Evolutionary conservation across 2,797 vertebrate species (phyloP), one percentile per base, ranked within the genome.

Genomic region (Myoxocephalus aenaeus): DNA sequence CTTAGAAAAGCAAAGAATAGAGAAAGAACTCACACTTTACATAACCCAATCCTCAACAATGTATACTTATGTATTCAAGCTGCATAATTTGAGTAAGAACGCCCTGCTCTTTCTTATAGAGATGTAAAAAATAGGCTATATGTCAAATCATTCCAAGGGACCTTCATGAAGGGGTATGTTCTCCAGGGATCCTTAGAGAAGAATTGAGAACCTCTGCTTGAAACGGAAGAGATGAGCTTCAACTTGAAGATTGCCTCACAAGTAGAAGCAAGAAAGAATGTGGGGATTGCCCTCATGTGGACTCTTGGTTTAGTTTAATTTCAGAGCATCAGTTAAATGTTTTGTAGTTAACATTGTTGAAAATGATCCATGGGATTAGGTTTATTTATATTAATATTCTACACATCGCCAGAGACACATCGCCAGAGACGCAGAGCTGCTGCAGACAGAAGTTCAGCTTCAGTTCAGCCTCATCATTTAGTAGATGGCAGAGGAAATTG

Each of bases 401-500:
- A 27, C 75, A 61, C 15, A 20, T 70, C 65, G 50, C 64, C 44
- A 59, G 25, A 73, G 61, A 64, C 34, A 74, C 77, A 72, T 84
- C 63, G n/a, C n/a, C n/a, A n/a, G n/a, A n/a, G n/a, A n/a, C n/a
- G n/a, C n/a, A n/a, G 62, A 61, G 70, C 59, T 73, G 77, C 75
- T 83, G 72, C 74, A 79, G 65, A 75, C 85, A 38, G 20, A 17
- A 32, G 50, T 84, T 84, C 73, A 86, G 73, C 71, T 2, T 67
- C 71, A 61, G 81, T 84, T 89, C 83, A 83, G 75, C 73, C 50
- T 80, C 85, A 56, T 88, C 65, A 74, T 86, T 90, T 79, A 81
- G 77, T 79, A 83, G 67, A 85, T 79, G 62, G 76, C 48, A 54
- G 73, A 1, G 1, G 70, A 77, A 83, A 81, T 80, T 76, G 77